Evolutionary conservation across 2,797 vertebrate species (phyloP), one percentile per base, ranked within the genome.

Genomic region (Brachyalestes nurse): DNA sequence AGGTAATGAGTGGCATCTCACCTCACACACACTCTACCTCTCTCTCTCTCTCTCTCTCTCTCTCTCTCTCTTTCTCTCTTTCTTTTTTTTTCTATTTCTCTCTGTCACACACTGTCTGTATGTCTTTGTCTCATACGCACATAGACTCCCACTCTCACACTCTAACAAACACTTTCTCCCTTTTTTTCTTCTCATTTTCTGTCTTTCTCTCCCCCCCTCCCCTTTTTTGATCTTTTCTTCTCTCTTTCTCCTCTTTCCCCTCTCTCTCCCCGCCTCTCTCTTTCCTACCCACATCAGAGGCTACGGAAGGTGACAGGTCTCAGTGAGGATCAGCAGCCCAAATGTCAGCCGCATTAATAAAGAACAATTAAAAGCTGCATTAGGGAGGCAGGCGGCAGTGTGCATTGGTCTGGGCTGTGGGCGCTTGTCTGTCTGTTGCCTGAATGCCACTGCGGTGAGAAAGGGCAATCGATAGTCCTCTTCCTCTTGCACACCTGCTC

Each of bases 381-480:
- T 87, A 93, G 91, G 91, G 91, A 90, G 91, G 91, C 86, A 76
- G 77, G 90, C 91, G 53, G 91, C 88, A 90, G 93, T 67, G 61
- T 53, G 23, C 72, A 66, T 62, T 93, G 91, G 90, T 88, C 93
- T 79, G 92, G 91, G 94, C 93, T 95, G 81, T 87, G 87, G 91
- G 93, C 93, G 90, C 95, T 94, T 93, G 94, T 96, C 95, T 95
- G 95, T 95, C 95, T 96, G 91, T 92, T 93, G 93, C 95, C 93
- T 95, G 95, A 95, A 95, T 94, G 94, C 94, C 92, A 93, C 92
- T 90, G 91, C 91, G 93, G 92, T 93, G 91, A 93, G 94, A 96
- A 96, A 96, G 95, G 95, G 93, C 95, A 95, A 96, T 96, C 96
- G 93, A 96, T 96, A 95, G 93, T 94, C 85, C 77, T 88, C 85